These are phyloP conservation scores for Arizona elegans DNA, from an alignment of 2,113 vertebrate genomes.

Conservation along the genomic window DNA sequence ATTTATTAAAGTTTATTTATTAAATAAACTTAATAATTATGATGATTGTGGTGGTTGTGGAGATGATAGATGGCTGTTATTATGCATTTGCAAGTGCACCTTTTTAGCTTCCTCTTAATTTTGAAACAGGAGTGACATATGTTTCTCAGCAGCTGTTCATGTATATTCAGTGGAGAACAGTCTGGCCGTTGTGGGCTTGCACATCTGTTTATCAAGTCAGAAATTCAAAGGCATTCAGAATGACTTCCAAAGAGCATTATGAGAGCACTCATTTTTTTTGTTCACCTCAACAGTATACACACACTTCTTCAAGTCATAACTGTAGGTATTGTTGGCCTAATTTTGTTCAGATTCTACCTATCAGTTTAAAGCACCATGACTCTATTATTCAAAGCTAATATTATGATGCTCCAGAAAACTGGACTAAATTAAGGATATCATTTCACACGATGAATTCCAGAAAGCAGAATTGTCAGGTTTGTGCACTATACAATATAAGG, in stretches of 20 bases:
- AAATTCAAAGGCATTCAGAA: slow-evolving; percentile 27
- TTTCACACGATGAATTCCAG: not conserved
- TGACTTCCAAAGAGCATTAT: not conserved
- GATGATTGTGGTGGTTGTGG: not conserved
- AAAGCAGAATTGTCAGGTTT: not conserved
- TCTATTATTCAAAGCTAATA: not conserved
- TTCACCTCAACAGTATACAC: not conserved
- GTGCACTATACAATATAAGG: not conserved
- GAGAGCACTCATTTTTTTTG: not conserved
- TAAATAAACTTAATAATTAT: not conserved
- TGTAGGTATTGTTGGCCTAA: not conserved
- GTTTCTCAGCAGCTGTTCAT: slow-evolving; percentile 27
- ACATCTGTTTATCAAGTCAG: slow-evolving; percentile 36
- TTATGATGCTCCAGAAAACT: not conserved
- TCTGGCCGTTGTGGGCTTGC: slow-evolving; percentile 28
- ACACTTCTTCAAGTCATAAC: not conserved
- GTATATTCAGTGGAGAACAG: slow-evolving; percentile 4
- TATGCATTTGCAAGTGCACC: not conserved
- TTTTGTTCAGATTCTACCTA: not conserved
- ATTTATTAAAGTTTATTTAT: no score
- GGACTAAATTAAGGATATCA: not conserved
- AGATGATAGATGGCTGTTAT: not conserved
- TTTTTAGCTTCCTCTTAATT: slow-evolving; percentile 21
- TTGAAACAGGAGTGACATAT: slow-evolving; percentile 22
- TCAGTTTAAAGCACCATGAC: not conserved